These are phyloP conservation scores for Stichopus horrens DNA, from an alignment of 53 echinoderm and acorn worm species.

Conservation along the genomic window DNA sequence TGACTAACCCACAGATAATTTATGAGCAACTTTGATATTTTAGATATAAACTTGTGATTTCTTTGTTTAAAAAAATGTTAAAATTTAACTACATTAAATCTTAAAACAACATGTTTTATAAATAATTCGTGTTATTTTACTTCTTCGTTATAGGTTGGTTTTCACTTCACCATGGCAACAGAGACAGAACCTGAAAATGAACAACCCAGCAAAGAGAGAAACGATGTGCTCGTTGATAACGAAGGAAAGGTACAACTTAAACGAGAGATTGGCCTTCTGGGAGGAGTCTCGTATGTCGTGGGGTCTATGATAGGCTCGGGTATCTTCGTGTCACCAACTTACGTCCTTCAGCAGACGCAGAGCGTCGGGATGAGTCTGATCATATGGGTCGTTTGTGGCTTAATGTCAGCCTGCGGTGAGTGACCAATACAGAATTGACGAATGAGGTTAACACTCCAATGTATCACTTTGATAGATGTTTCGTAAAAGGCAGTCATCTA, in stretches of 20 bases:
- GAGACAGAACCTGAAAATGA: not conserved
- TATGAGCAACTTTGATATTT: too few species aligned
- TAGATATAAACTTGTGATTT: too few species aligned
- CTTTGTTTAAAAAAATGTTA: too few species aligned
- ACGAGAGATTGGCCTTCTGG: constrained; percentile 58
- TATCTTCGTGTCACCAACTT: constrained; percentile 72
- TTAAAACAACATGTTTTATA: too few species aligned
- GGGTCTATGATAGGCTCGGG: constrained; percentile 80
- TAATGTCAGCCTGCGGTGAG: constrained; percentile 69
- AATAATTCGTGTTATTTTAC: too few species aligned
- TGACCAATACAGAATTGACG: not conserved
- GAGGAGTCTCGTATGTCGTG: constrained; percentile 66
- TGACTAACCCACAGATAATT: too few species aligned
- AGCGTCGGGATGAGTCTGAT: constrained; percentile 80
- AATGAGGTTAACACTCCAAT: not conserved
- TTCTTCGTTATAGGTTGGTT: too few species aligned
- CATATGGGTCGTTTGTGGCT: constrained; percentile 63
- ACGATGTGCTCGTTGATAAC: not conserved
- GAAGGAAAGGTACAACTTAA: constrained; percentile 36
- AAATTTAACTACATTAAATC: too few species aligned
- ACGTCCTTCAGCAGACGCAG: constrained; percentile 64
- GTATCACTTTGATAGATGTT: too few species aligned
- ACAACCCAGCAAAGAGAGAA: not conserved
- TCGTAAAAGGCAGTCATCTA: too few species aligned
- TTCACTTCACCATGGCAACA: not conserved